These are phyloP conservation scores for Acipenser ruthenus DNA, from an alignment of 2,797 vertebrate genomes.

Conservation along the genomic window DNA sequence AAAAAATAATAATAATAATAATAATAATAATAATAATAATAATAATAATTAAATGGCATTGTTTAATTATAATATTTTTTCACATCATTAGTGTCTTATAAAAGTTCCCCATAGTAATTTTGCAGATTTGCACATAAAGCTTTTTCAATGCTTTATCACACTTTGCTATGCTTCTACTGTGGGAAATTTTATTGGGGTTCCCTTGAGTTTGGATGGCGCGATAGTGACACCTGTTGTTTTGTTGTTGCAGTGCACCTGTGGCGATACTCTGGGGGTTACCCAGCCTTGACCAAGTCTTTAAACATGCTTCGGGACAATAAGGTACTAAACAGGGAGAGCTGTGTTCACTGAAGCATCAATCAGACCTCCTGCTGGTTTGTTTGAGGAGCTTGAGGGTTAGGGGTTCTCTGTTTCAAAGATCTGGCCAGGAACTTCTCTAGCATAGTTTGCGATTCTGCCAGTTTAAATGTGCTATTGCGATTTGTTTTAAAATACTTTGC, in stretches of 20 bases:
- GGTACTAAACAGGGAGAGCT: slow-evolving; percentile 47
- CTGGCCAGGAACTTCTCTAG: not conserved
- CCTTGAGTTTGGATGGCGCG: slow-evolving; percentile 17
- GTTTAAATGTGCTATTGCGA: too few relatives aligned
- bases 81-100: too few relatives aligned
- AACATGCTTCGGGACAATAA: slow-evolving; percentile 73
- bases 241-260: slow-evolving; percentile 80
- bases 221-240: slow-evolving; percentile 47
- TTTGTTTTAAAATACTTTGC: too few relatives aligned
- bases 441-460: not conserved
- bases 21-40: not conserved
- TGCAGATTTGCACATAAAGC: too few relatives aligned
- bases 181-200: not conserved
- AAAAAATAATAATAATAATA: too few relatives aligned
- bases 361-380: not conserved
- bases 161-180: not conserved
- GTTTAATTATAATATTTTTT: too few relatives aligned
- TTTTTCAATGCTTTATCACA: too few relatives aligned
- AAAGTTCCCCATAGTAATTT: too few relatives aligned
- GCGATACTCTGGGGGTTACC: slow-evolving; percentile 88
- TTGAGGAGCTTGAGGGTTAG: not conserved
- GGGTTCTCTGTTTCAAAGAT: not conserved
- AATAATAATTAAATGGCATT: not conserved
- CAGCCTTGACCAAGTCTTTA: slow-evolving; percentile 82
- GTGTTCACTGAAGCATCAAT: not conserved